Conservation (phyloP, 2,797 vertebrate genomes). For the Pipistrellus kuhlii region DNA sequence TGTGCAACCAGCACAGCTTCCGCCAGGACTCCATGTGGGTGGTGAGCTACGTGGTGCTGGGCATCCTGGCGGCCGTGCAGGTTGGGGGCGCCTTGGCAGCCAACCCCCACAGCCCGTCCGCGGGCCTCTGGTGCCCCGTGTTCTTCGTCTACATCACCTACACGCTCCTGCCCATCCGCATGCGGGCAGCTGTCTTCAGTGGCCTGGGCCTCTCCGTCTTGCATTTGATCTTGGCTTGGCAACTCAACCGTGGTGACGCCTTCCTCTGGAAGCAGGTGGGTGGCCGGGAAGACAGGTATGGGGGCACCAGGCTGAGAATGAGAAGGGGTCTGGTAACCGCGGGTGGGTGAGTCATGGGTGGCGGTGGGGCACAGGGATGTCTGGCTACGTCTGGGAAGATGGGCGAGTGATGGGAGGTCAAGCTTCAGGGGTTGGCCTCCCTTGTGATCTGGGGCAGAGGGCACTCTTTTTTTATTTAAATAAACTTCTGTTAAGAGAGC, state of each 20-base stretch:
- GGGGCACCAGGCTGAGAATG: not conserved
- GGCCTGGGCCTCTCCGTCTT: constrained; percentile 92
- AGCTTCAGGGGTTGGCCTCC: not conserved
- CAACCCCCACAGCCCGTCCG: constrained; percentile 92
- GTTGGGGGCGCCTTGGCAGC: constrained; percentile 92
- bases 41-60: constrained; percentile 96
- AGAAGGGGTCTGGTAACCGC: not conserved
- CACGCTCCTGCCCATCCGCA: constrained; percentile 96
- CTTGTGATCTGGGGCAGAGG: not conserved
- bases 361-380: not conserved
- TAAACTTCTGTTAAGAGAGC: not conserved
- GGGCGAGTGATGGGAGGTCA: not conserved
- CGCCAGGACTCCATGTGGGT: constrained; percentile 99
- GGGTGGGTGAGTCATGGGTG: too few species aligned
- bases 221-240: constrained; percentile 94
- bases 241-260: constrained; percentile 91
- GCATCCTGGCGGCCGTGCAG: constrained; percentile 92
- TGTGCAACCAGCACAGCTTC: constrained; percentile 97
- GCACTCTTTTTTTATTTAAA: not conserved
- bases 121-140: constrained; percentile 97
- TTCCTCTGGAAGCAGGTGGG: constrained; percentile 97
- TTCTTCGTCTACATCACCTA: constrained; percentile 99
- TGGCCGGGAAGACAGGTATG: not conserved
- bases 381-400: not conserved
- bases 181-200: constrained; percentile 95